A percentile compares a stretch with the other conserved stretches of the same genome.
These are phyloP conservation scores for Aphelenchoides avenae DNA, from an alignment of 1,140 invertebrate genomes.

Conservation along the genomic window DNA sequence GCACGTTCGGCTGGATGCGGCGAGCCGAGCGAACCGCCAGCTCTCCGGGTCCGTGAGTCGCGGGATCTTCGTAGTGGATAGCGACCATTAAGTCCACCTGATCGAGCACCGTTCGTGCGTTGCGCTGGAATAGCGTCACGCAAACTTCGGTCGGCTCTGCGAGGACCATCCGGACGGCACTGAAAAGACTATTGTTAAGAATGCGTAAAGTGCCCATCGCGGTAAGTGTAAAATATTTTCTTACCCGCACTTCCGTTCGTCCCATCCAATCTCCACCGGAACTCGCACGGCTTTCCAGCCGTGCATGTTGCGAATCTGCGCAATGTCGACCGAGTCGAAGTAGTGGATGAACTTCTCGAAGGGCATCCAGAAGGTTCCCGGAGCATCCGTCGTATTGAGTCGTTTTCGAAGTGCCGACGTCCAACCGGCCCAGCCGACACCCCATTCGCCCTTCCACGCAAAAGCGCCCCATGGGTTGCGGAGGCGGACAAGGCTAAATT, in stretches of 20 bases:
- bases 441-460: slow-evolving; percentile 95
- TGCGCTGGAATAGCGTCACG: slow-evolving; percentile 91
- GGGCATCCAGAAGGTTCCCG: slow-evolving; percentile 96
- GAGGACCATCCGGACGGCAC: slow-evolving; percentile 79
- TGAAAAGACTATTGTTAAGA: too few relatives aligned
- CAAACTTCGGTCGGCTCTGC: slow-evolving; percentile 91
- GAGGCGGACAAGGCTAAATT: slow-evolving; percentile 72
- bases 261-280: slow-evolving; percentile 66
- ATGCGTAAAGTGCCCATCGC: slow-evolving; percentile 4
- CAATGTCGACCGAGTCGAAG: slow-evolving; percentile 97
- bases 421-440: slow-evolving; percentile 80
- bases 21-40: slow-evolving; percentile 64
- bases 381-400: slow-evolving; percentile 72
- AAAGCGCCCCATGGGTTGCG: slow-evolving; percentile 97
- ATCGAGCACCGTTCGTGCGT: slow-evolving; percentile 64
- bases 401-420: slow-evolving; percentile 70
- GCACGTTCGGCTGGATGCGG: slow-evolving; percentile 70
- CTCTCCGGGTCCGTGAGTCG: slow-evolving; percentile 36
- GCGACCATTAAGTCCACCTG: too few relatives aligned
- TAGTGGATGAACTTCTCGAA: slow-evolving; percentile 79
- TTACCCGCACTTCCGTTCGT: slow-evolving; percentile 43
- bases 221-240: background rate
- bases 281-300: slow-evolving; percentile 84
- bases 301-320: slow-evolving; percentile 76
- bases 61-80: slow-evolving; percentile 40